Percentiles rank a stretch among this genome's conserved stretches.
Evolutionary conservation across 2,797 vertebrate species (phyloP).

Genomic region (Harpagifer antarcticus): DNA sequence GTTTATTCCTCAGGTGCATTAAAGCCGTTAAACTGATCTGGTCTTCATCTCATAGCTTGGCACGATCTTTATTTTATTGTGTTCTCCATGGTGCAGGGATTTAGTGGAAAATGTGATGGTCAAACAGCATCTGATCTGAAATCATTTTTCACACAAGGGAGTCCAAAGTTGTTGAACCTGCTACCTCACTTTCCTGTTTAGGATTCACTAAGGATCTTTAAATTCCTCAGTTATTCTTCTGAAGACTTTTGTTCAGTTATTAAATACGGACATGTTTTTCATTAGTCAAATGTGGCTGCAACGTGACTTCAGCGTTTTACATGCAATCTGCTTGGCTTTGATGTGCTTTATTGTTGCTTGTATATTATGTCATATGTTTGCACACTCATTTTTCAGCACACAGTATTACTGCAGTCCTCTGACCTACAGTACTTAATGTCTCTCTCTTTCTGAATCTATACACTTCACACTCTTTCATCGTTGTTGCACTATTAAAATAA

Average conservation of each 20-base stretch:
- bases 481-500: slow-evolving; percentile 53
- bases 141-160: neutral
- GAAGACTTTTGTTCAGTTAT: slow-evolving; percentile 25
- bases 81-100: slow-evolving; percentile 37
- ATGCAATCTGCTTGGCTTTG: slow-evolving; percentile 59
- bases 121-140: slow-evolving; percentile 35
- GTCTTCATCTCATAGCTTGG: slow-evolving; percentile 30
- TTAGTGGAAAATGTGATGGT: slow-evolving; percentile 37
- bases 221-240: slow-evolving; percentile 28
- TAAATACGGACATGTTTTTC: slow-evolving; percentile 40
- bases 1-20: slow-evolving; percentile 18
- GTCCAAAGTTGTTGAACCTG: slow-evolving; percentile 1
- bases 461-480: slow-evolving; percentile 30
- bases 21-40: slow-evolving; percentile 33
- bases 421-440: slow-evolving; percentile 20
- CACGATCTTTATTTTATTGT: slow-evolving; percentile 29
- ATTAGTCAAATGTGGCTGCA: slow-evolving; percentile 50
- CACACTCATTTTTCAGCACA: slow-evolving; percentile 31
- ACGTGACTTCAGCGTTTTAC: slow-evolving; percentile 33
- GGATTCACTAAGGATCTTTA: neutral
- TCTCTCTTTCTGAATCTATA: slow-evolving; percentile 24
- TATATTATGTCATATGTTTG: slow-evolving; percentile 37
- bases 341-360: slow-evolving; percentile 62
- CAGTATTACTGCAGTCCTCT: slow-evolving; percentile 33
- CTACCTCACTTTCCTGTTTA: slow-evolving; percentile 10